Evolutionary conservation across 2,888 invertebrate species (phyloP).

Genomic region (Alcis repandata): DNA sequence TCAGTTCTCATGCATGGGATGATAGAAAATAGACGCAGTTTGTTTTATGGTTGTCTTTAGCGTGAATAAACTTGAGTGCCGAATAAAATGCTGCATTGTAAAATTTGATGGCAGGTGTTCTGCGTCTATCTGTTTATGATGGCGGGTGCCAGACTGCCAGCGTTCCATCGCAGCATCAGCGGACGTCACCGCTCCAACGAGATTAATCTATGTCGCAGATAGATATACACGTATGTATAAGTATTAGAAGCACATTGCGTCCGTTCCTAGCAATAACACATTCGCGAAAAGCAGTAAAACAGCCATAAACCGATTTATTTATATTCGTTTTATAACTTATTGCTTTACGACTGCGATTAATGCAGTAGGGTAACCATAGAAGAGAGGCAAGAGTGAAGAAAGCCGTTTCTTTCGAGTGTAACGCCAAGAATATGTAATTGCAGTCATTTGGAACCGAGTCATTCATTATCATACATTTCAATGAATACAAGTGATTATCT

Average conservation of each 20-base stretch:
- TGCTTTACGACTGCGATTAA: slow-evolving; percentile 75
- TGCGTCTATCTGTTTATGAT: slow-evolving; percentile 31
- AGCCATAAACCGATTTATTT: slow-evolving; percentile 75
- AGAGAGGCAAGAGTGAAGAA: slow-evolving; percentile 37
- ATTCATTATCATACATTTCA: background rate
- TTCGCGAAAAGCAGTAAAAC: slow-evolving; percentile 74
- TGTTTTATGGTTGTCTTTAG: slow-evolving; percentile 20
- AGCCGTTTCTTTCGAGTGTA: slow-evolving; percentile 6
- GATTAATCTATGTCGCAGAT: slow-evolving; percentile 38
- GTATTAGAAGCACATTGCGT: slow-evolving; percentile 51
- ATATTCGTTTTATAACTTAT: slow-evolving; percentile 77
- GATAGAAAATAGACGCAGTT: slow-evolving; percentile 18
- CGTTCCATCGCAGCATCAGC: slow-evolving; percentile 26
- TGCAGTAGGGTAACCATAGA: slow-evolving; percentile 66
- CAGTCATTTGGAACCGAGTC: slow-evolving; percentile 9
- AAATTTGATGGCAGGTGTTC: slow-evolving; percentile 31
- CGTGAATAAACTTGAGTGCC: slow-evolving; percentile 20
- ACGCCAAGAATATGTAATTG: background rate
- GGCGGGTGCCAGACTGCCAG: slow-evolving; percentile 26
- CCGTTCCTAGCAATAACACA: slow-evolving; percentile 70
- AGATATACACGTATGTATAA: slow-evolving; percentile 30
- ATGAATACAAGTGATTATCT: background rate
- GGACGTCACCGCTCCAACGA: slow-evolving; percentile 33
- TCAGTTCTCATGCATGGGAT: background rate
- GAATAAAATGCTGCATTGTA: slow-evolving; percentile 23